Base-by-base conservation (phyloP, 2,888 invertebrate species). In the Smittia aterrima region DNA sequence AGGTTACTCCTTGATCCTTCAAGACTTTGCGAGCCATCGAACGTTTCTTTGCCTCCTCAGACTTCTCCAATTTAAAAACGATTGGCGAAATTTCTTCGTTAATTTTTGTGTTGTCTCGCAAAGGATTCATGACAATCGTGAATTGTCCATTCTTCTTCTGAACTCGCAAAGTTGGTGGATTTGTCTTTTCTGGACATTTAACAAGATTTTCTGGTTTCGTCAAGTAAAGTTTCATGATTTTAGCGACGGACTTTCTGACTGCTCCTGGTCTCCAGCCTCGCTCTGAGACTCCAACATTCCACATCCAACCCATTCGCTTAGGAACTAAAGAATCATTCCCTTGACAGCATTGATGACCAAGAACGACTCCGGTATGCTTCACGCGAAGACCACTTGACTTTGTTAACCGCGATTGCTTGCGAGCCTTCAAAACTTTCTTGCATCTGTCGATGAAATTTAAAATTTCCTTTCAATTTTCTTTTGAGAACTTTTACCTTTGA, bases 81-180 rank as follows among this genome's bases (percentile, higher is more conserved):
- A 90, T 84, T 0, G 90, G 90, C 75, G 89, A 89, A 24, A 16
- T 9, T 1, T 22, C 32, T 9, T 16, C 53, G 1, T 24, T n/a
- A 13, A 20, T 13, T 16, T 41, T 22, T 4, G 3, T 58, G 22
- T 24, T 4, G 74, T 88, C 86, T 80, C 89, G 89, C 1, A 90
- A 79, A 0, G 90, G 90, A 74, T 89, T 87, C 79, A 90, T 86
- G 78, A 88, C 88, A 77, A 90, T 88, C 25, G 86, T 85, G 78
- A 88, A 89, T 1, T 85, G 83, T 1, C 89, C 89, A 53, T 89
- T 87, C 79, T 87, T 87, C 78, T 89, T 89, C 77, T 87, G 86
- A 2, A 90, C 86, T 75, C 86, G 87, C 13, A 90, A 80, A 0
- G 90, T 86, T 1, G 90, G 88, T 77, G 25, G 25, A 11, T 20